A percentile compares a stretch with the other conserved stretches of the same genome.
Evolutionary conservation across 2,113 vertebrate species (phyloP).

Genomic region (Calonectris borealis): DNA sequence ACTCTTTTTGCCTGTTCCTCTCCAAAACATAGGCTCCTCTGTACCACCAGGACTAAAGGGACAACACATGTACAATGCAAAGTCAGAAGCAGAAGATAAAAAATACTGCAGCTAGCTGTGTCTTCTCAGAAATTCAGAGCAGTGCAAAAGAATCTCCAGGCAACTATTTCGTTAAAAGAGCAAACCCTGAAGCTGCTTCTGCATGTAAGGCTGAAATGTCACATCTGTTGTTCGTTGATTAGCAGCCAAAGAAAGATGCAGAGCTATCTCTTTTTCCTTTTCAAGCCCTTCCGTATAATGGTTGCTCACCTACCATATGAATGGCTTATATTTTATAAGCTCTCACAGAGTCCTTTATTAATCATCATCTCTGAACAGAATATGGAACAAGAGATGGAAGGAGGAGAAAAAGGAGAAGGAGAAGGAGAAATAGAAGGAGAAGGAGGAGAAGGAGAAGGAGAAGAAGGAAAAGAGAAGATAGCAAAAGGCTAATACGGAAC

Average conservation of each 20-base stretch:
- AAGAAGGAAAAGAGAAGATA: not conserved
- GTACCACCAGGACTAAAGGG: not conserved
- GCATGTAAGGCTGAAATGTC: constrained; percentile 36
- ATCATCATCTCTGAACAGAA: not conserved
- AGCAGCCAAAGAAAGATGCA: constrained; percentile 7
- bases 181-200: constrained; percentile 22
- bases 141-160: not conserved
- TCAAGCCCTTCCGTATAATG: not conserved
- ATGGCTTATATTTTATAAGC: not conserved
- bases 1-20: not conserved
- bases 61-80: not conserved
- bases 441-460: not conserved
- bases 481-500: not conserved
- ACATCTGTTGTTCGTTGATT: constrained; percentile 36
- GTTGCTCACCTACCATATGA: not conserved
- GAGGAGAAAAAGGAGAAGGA: not conserved
- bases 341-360: not conserved
- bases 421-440: not conserved
- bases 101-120: not conserved
- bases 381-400: not conserved
- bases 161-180: constrained; percentile 14
- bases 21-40: not conserved
- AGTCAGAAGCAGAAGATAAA: not conserved
- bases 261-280: not conserved
- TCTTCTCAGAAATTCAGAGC: constrained; percentile 13